phyloP scores from a whole-genome alignment of 30 jellyfish, hydroid and myxozoan genomes.

The Hydractinia symbiolongicarpus region DNA sequence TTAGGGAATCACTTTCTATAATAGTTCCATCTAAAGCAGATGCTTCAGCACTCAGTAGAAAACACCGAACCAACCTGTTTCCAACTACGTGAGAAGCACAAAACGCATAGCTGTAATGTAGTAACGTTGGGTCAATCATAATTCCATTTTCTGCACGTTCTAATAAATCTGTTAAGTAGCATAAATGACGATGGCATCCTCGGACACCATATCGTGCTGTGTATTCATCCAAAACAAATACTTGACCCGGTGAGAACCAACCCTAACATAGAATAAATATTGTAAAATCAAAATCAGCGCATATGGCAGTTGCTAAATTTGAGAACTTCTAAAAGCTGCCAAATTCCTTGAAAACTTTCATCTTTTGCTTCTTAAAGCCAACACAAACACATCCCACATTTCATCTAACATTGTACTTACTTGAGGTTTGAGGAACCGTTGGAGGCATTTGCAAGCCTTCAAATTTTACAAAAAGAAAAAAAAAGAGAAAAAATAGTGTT shows the following conservation, averaged over 20 bases:
- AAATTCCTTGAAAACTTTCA: too few relatives aligned
- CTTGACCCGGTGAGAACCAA: slow-evolving; percentile 97
- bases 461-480: too few relatives aligned
- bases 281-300: neutral
- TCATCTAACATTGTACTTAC: too few relatives aligned
- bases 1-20: too few relatives aligned
- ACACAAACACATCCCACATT: too few relatives aligned
- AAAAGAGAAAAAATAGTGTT: too few relatives aligned
- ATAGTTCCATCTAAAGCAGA: too few relatives aligned
- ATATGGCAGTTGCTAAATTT: neutral
- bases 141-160: slow-evolving; percentile 93
- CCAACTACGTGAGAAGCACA: slow-evolving; percentile 97
- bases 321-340: too few relatives aligned
- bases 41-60: too few relatives aligned
- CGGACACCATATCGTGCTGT: slow-evolving; percentile 91
- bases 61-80: slow-evolving; percentile 42
- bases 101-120: slow-evolving; percentile 91
- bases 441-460: too few relatives aligned
- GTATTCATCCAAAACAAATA: slow-evolving; percentile 83
- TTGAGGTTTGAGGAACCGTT: too few relatives aligned
- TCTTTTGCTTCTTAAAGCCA: too few relatives aligned
- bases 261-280: slow-evolving; percentile 44
- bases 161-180: slow-evolving; percentile 74
- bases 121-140: slow-evolving; percentile 87
- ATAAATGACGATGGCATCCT: slow-evolving; percentile 92